These are phyloP conservation scores for Drosophila sordidula DNA, from an alignment of 2,888 invertebrate species.

Conservation along the genomic window DNA sequence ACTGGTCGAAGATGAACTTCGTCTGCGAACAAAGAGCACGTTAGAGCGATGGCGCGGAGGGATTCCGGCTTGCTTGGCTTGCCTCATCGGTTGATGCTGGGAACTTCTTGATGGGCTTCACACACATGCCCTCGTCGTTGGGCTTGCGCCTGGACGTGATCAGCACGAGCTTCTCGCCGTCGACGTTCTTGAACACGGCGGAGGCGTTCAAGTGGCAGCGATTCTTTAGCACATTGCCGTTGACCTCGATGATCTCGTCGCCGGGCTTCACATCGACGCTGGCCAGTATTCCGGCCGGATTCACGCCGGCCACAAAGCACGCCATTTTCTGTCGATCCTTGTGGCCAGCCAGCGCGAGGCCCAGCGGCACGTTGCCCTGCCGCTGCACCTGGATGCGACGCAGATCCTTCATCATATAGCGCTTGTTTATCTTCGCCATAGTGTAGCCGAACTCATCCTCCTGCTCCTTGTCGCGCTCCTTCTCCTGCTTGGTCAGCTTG, in stretches of 20 bases:
- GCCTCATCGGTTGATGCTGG: conserved; percentile 94
- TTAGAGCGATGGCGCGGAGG: background rate
- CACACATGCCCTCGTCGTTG: conserved; percentile 90
- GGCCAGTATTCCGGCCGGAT: conserved; percentile 93
- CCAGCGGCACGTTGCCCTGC: conserved; percentile 91
- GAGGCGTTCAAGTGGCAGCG: conserved; percentile 98
- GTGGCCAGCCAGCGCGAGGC: conserved; percentile 97
- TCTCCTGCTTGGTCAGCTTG: conserved; percentile 91
- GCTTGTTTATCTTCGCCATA: conserved; percentile 95
- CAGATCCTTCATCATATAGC: conserved; percentile 93
- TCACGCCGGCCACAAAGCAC: conserved; percentile 97
- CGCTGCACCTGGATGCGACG: conserved; percentile 88
- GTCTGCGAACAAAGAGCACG: conserved; percentile 58
- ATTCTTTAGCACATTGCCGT: conserved; percentile 96
- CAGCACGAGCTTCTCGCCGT: conserved; percentile 93
- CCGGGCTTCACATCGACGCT: conserved; percentile 93
- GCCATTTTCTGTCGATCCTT: conserved; percentile 97
- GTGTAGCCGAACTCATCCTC: conserved; percentile 98
- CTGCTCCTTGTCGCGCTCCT: conserved; percentile 91
- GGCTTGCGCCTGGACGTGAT: conserved; percentile 86
- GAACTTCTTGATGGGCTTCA: conserved; percentile 94
- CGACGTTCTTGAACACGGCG: conserved; percentile 96
- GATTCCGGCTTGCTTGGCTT: conserved; percentile 58
- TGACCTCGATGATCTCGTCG: conserved; percentile 98
- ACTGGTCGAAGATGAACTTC: conserved; percentile 83